phyloP scores from a whole-genome alignment of 2,113 vertebrate genomes.

The Rhinolophus sinicus region DNA sequence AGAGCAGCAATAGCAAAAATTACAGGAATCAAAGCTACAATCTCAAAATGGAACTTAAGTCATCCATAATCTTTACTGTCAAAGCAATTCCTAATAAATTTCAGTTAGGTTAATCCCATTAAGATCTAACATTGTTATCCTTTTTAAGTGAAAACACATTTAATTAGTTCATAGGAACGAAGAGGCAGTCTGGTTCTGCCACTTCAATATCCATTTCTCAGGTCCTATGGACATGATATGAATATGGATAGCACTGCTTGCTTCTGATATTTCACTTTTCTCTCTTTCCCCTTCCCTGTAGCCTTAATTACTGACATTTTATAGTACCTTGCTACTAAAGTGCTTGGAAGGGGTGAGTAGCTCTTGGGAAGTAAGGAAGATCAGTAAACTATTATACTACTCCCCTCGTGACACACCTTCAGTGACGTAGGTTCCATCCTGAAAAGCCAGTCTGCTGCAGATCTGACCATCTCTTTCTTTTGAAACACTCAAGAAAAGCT shows the following conservation, averaged over 20 bases:
- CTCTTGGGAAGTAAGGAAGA: background rate
- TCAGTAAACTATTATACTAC: background rate
- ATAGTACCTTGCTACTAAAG: background rate
- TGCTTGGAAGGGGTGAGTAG: background rate
- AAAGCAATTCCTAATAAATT: constrained; percentile 55
- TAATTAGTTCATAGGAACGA: constrained; percentile 59
- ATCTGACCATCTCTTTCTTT: background rate
- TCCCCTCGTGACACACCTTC: background rate
- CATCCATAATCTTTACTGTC: constrained; percentile 55
- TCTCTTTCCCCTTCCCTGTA: background rate
- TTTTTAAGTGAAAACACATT: constrained; percentile 68
- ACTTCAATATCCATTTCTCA: constrained; percentile 38
- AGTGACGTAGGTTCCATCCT: background rate
- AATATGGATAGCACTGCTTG: background rate
- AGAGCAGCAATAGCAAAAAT: background rate
- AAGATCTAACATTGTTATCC: constrained; percentile 56
- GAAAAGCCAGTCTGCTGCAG: background rate
- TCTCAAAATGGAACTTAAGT: background rate
- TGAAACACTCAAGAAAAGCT: constrained; percentile 7
- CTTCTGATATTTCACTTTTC: background rate
- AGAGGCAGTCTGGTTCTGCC: background rate
- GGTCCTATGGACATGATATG: background rate
- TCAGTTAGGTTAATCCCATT: constrained; percentile 70
- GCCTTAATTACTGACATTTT: background rate
- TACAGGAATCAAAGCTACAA: background rate